A percentile compares a stretch with the other conserved stretches of the same genome.
Conservation (phyloP, 1,140 invertebrate genomes). For the Brachionus rotundiformis region DNA sequence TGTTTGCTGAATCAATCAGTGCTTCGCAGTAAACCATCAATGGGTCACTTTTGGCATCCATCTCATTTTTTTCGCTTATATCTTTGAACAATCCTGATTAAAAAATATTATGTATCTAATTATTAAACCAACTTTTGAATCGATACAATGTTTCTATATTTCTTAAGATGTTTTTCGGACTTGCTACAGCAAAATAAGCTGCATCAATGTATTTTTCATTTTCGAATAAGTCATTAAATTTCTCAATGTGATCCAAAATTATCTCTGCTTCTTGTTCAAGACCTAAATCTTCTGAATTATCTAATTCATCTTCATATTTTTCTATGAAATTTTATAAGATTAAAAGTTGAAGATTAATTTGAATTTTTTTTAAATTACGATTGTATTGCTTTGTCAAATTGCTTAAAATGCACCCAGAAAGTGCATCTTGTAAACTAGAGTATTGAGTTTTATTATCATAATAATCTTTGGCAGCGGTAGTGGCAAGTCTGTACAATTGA, state of each 20-base stretch:
- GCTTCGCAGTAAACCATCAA: conserved; percentile 62
- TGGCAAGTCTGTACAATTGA: conserved; percentile 12
- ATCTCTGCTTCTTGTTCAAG: conserved; percentile 63
- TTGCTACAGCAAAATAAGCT: conserved; percentile 63
- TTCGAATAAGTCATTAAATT: conserved; percentile 64
- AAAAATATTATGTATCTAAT: neutral
- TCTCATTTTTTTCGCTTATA: conserved; percentile 55
- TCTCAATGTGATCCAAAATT: conserved; percentile 64
- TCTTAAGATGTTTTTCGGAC: conserved; percentile 62
- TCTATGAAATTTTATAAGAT: conserved; percentile 39
- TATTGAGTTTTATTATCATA: conserved; percentile 58
- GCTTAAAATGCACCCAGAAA: neutral
- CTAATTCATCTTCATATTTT: conserved; percentile 52
- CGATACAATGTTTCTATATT: conserved; percentile 61
- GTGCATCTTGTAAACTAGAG: conserved; percentile 57
- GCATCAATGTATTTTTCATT: conserved; percentile 62
- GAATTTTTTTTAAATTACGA: neutral
- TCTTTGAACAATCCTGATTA: conserved; percentile 55
- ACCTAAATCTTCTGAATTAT: conserved; percentile 53
- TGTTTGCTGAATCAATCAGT: conserved; percentile 61
- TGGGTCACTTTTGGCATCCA: conserved; percentile 55
- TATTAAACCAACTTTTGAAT: conserved; percentile 59
- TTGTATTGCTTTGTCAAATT: neutral
- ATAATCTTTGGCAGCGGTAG: conserved; percentile 17
- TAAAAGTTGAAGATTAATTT: neutral